These are phyloP conservation scores for Hylaeus anthracinus DNA, from an alignment of 1,140 invertebrate species.

Conservation along the genomic window DNA sequence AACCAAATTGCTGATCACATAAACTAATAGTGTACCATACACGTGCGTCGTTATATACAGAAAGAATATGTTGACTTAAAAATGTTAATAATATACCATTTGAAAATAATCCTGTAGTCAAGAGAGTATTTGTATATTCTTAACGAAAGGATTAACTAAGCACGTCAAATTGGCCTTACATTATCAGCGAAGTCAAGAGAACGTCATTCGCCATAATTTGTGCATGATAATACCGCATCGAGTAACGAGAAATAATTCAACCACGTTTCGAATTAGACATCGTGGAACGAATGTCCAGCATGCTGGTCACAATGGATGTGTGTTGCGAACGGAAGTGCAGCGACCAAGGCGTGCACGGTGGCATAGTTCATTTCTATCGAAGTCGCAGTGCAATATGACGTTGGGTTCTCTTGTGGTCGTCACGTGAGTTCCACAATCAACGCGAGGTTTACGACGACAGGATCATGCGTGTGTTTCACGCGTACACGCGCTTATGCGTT, in stretches of 20 bases:
- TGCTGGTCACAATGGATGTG: not conserved
- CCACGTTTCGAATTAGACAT: not conserved
- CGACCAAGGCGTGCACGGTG: slow-evolving; percentile 31
- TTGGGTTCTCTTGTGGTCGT: slow-evolving; percentile 46
- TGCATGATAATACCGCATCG: too few species aligned
- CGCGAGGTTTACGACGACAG: slow-evolving; percentile 31
- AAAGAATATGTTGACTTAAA: too few species aligned
- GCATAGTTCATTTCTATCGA: slow-evolving; percentile 33
- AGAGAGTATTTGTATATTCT: too few species aligned
- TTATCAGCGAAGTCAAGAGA: too few species aligned
- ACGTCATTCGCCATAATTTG: too few species aligned
- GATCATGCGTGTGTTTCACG: slow-evolving; percentile 12
- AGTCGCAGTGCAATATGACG: slow-evolving; percentile 42
- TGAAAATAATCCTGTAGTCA: too few species aligned
- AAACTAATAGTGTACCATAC: too few species aligned
- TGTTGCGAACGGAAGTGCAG: slow-evolving; percentile 51
- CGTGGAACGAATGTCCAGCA: slow-evolving; percentile 17
- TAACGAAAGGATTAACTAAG: too few species aligned
- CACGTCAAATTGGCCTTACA: too few species aligned
- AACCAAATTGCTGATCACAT: too few species aligned
- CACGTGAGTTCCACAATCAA: slow-evolving; percentile 54
- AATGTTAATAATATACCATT: too few species aligned
- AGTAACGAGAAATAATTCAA: not conserved
- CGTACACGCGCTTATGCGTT: slow-evolving; percentile 22
- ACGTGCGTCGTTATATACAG: too few species aligned